Evolutionary conservation across 2,113 vertebrate species (phyloP), one percentile per base, ranked within the genome.

Genomic region (Reinhardtius hippoglossoides): DNA sequence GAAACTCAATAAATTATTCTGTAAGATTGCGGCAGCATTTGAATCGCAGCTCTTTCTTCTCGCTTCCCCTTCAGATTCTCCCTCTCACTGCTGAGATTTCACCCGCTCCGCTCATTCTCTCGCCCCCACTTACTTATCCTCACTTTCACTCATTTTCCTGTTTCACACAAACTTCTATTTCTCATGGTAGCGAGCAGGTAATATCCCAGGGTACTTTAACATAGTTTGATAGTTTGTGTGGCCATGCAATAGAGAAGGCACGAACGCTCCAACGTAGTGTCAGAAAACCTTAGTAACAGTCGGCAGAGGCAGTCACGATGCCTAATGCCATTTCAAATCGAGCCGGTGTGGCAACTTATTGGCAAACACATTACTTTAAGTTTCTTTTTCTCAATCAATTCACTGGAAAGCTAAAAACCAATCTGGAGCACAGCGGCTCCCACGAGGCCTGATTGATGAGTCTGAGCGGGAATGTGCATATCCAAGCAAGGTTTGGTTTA

Each of bases 381-480:
- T 94, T 92, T 92, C 89, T 91, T 89, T 92, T 92, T 92, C 91
- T 92, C 91, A 91, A 93, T 94, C 91, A 92, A 92, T 92, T 91
- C 90, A 88, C 83, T 78, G 84, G 84, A 91, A 92, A 86, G 91
- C 88, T 92, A 91, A 90, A 92, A 92, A 90, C 88, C 90, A 93
- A 93, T 93, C 90, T 92, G 87, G 81, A 82, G 81, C 83, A 80
- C 71, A 67, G 82, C 88, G 68, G 89, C 88, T 91, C 91, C 91
- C 91, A 83, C 56, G 68, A 90, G 89, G 85, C 82, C 85, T 92
- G 92, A 93, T 89, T 91, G 91, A 93, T 93, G 90, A 88, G 86
- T 74, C 71, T 75, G 85, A 82, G 75, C 54, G 84, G 80, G 88
- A 91, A 91, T 92, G 91, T 92, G 91, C 87, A 91, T 91, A 91